phyloP scores from a whole-genome alignment of 2,888 invertebrate species.

The Ligdia adustata region DNA sequence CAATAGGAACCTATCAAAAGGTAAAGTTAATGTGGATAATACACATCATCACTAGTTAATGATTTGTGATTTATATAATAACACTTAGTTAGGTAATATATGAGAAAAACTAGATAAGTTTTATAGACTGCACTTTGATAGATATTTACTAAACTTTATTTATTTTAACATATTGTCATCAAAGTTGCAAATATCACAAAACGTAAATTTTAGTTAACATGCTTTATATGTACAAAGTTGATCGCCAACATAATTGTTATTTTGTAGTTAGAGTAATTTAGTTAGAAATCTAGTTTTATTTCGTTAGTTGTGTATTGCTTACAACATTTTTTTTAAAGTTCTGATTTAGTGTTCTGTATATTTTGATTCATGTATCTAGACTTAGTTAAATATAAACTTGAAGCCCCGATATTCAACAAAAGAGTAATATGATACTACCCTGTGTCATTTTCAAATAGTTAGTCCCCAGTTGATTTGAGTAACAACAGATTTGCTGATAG shows the following conservation, averaged over 20 bases:
- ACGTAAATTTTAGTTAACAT: constrained; percentile 56
- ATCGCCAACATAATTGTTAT: constrained; percentile 53
- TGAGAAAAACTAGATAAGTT: constrained; percentile 32
- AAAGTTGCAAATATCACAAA: background rate
- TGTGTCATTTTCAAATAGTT: no score
- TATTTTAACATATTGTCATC: no score
- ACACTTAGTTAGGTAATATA: constrained; percentile 32
- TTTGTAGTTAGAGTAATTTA: constrained; percentile 67
- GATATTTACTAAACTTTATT: constrained; percentile 15
- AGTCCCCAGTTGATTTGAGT: no score
- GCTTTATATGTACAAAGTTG: constrained; percentile 68
- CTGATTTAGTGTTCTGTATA: constrained; percentile 13
- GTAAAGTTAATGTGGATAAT: constrained; percentile 32
- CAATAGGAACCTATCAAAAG: constrained; percentile 15
- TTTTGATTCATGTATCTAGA: constrained; percentile 35
- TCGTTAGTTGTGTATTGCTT: no score
- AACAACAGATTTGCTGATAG: no score
- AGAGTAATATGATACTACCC: no score
- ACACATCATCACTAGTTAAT: constrained; percentile 27
- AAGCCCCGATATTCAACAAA: constrained; percentile 18
- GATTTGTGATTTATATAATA: constrained; percentile 38
- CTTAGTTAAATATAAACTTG: constrained; percentile 13
- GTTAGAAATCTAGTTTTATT: constrained; percentile 27
- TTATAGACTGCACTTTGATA: constrained; percentile 36
- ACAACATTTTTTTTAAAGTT: no score